Evolutionary conservation across 92 coral and sea anemone genomes (phyloP), one percentile per base, ranked within the genome.

Genomic region (Montipora capitata): DNA sequence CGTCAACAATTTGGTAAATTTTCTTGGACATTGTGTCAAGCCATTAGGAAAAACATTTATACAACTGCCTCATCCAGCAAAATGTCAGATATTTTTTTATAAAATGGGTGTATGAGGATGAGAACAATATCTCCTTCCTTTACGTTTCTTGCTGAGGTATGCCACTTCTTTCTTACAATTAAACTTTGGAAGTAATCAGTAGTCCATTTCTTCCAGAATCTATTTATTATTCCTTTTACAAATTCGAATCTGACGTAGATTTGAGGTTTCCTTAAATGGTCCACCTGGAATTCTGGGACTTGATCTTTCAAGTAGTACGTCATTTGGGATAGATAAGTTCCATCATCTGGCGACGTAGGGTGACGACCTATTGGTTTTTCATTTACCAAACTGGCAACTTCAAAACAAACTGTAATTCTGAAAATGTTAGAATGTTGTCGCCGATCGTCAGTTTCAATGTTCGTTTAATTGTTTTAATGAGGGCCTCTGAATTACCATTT

Each of bases 131-230:
- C 95, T 80, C 69, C 91, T 17, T n/a, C 72, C 70, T 77, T 72
- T 35, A 92, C 35, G 58, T 88, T 88, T 27, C 83, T 68, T 27
- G 69, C 74, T 11, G 77, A 68, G 51, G 92, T 68, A 42, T 83
- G 92, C 90, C 94, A 91, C 27, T 82, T 87, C 20, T 76, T 77
- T 43, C 68, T 70, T 45, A 78, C 62, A 38, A 88, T 27, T 39
- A 91, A 72, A 20, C 35, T 27, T 27, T 27, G 35, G 35, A 27
- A 27, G 35, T 27, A 27, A 27, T 27, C 35, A 76, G 13, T 76
- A 90, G 92, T 91, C 94, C 91, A 86, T 57, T 59, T 56, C 49
- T 80, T 91, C 91, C 93, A 85, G 44, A 90, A 90, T 10, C 63
- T 64, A 45, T 85, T 49, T 5, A 48, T 17, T 1, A 90, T 39